These are phyloP conservation scores for Epinephelus awoara DNA, from an alignment of 2,797 vertebrate genomes.

Conservation along the genomic window DNA sequence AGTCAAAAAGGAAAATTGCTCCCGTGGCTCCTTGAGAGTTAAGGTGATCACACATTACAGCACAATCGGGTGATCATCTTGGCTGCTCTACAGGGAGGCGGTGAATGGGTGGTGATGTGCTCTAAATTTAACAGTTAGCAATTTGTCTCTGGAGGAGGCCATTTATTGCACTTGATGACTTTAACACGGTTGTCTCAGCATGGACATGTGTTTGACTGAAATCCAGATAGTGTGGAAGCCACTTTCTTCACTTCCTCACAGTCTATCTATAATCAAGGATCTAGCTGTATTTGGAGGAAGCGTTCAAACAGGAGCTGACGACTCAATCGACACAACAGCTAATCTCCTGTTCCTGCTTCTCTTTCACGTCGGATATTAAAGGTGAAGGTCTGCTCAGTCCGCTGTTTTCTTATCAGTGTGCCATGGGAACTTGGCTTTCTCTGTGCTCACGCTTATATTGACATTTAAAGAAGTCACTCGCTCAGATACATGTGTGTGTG, in stretches of 20 bases:
- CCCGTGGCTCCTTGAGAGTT: conserved; percentile 10
- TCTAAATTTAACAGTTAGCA: conserved; percentile 65
- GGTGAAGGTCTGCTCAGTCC: conserved; percentile 25
- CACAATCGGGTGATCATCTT: conserved; percentile 44
- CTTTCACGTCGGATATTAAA: conserved; percentile 58
- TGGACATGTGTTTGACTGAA: conserved; percentile 51
- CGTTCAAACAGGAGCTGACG: conserved; percentile 40
- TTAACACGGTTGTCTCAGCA: conserved; percentile 50
- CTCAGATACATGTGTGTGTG: conserved; percentile 19
- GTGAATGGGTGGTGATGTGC: conserved; percentile 43
- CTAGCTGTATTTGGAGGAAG: conserved; percentile 52
- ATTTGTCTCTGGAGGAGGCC: conserved; percentile 57
- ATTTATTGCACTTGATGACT: conserved; percentile 62
- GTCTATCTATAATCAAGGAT: conserved; percentile 52
- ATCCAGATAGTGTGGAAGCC: conserved; percentile 54
- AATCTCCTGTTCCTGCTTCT: conserved; percentile 52
- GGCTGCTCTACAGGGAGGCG: conserved; percentile 37
- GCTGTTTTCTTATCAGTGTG: conserved; percentile 49
- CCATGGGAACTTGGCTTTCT: conserved; percentile 15
- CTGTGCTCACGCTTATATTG: conserved; percentile 24
- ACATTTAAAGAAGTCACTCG: conserved; percentile 58
- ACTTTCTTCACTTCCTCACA: conserved; percentile 42
- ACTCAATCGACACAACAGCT: conserved; percentile 47
- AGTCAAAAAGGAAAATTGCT: conserved; percentile 27
- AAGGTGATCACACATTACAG: conserved; percentile 46